phyloP scores from a whole-genome alignment of 2,797 vertebrate genomes.

The Periparus ater region DNA sequence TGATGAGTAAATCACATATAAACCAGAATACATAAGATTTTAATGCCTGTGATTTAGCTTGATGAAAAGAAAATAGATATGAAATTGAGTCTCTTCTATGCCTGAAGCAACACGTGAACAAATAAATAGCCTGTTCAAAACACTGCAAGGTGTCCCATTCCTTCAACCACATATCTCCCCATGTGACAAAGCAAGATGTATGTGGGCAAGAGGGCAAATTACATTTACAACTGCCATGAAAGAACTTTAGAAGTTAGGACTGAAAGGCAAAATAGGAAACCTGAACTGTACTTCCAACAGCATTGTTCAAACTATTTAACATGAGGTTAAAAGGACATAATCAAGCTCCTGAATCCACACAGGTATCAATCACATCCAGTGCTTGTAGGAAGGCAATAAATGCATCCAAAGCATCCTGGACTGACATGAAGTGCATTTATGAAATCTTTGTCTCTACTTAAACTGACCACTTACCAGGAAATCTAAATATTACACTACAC shows the following conservation, averaged over 20 bases:
- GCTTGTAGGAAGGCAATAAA: neutral
- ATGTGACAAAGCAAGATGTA: accelerated
- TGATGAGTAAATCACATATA: neutral
- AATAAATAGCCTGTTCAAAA: neutral
- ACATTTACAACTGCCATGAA: neutral
- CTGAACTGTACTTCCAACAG: neutral
- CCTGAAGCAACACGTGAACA: neutral
- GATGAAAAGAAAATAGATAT: neutral
- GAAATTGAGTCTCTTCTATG: neutral
- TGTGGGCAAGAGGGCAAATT: accelerated
- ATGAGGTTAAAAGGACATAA: neutral
- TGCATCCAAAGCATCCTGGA: neutral
- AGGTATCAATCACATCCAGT: neutral
- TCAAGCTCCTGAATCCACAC: neutral
- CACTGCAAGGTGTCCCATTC: neutral
- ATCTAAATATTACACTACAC: neutral
- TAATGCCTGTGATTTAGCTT: neutral
- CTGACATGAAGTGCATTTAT: neutral
- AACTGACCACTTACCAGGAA: neutral
- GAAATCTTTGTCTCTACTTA: neutral
- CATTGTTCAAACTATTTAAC: neutral
- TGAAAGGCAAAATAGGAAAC: neutral
- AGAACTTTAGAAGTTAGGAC: neutral
- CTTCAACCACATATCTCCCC: neutral
- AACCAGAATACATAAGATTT: neutral